These are phyloP conservation scores for Tipula confusa DNA, from an alignment of 2,888 invertebrate genomes.

Conservation along the genomic window DNA sequence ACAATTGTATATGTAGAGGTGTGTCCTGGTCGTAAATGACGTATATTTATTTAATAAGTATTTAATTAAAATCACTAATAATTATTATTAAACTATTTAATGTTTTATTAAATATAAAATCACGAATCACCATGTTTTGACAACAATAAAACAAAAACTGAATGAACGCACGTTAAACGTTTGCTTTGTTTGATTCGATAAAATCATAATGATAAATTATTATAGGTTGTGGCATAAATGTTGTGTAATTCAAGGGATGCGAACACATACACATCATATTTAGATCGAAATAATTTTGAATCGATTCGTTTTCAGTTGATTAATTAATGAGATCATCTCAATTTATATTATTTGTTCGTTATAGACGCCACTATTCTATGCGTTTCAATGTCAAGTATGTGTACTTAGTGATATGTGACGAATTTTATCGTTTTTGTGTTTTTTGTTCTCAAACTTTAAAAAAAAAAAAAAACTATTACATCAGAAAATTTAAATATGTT, in stretches of 20 bases:
- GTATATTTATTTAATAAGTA: background rate
- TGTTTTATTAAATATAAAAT: background rate
- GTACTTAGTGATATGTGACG: background rate
- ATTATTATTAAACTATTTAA: too few species aligned
- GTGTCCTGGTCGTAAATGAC: background rate
- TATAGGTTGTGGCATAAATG: background rate
- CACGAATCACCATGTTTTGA: background rate
- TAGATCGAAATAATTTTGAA: background rate
- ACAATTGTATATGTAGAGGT: background rate
- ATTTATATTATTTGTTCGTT: background rate
- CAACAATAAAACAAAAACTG: background rate
- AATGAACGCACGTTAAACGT: background rate
- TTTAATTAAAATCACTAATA: background rate
- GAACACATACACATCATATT: too few species aligned
- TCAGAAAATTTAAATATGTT: background rate
- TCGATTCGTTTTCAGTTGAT: background rate
- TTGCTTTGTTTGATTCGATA: too few species aligned
- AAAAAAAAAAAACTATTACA: background rate
- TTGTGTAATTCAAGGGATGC: background rate
- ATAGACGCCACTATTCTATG: background rate
- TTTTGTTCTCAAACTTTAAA: background rate
- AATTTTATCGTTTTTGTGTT: background rate
- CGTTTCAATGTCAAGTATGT: background rate
- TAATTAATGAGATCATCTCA: background rate
- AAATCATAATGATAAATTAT: background rate